phyloP scores from a whole-genome alignment of 2,888 invertebrate genomes.

The Plebejus melissa region DNA sequence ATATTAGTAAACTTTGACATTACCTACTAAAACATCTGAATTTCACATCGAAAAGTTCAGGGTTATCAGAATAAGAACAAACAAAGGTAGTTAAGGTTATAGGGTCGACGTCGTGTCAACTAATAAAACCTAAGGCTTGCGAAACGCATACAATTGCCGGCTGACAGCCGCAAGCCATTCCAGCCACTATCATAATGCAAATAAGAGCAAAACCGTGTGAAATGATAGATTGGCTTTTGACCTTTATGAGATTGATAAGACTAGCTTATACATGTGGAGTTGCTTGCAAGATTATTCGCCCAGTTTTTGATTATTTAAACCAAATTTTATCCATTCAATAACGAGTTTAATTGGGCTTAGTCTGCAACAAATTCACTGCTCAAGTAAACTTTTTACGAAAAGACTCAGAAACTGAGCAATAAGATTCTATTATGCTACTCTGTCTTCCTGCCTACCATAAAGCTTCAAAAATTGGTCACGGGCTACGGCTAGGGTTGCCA shows the following conservation, averaged over 20 bases:
- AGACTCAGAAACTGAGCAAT: too few species aligned
- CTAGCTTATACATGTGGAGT: background rate
- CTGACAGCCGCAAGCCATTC: slow-evolving; percentile 8
- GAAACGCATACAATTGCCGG: slow-evolving; percentile 10
- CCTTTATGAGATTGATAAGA: background rate
- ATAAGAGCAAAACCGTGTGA: slow-evolving; percentile 15
- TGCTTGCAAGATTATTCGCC: background rate
- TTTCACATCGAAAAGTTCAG: slow-evolving; percentile 10
- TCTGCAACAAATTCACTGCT: too few species aligned
- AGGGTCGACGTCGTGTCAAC: slow-evolving; percentile 18
- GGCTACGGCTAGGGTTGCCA: too few species aligned
- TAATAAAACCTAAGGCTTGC: slow-evolving; percentile 9
- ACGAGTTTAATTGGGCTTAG: too few species aligned
- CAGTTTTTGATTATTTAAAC: too few species aligned
- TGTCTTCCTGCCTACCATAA: too few species aligned
- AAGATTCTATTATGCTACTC: too few species aligned
- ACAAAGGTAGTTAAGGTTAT: background rate
- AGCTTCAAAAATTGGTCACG: too few species aligned
- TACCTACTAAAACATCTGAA: background rate
- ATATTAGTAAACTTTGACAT: background rate
- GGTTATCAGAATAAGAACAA: slow-evolving; percentile 6
- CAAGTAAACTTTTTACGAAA: too few species aligned
- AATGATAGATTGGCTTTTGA: background rate
- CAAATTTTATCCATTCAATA: too few species aligned
- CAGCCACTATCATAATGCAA: background rate